Base-by-base conservation (phyloP, 1,140 invertebrate genomes). In the Drosophila leontia region DNA sequence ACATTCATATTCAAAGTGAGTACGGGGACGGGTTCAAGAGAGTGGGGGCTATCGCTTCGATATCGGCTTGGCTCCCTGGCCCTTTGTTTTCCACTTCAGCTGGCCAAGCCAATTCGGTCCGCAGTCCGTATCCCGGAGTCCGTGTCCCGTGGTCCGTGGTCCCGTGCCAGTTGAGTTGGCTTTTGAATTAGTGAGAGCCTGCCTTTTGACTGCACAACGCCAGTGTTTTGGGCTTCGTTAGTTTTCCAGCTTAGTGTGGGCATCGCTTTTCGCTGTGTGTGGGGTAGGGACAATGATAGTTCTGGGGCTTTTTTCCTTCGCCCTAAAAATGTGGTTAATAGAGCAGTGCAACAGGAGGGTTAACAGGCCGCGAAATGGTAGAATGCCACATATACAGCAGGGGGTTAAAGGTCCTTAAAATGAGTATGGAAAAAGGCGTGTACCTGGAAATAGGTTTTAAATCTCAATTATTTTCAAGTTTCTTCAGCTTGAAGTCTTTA, bases 1-100 rank as follows among this genome's bases (percentile, higher is more conserved):
- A 97, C 98, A 51, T 98, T 96, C 93, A 96, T 98, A 91, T 97
- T 99, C 93, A 99, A 99, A 96, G 98, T 98, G 94, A 92, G 91
- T 91, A 91, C 60, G 37, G 57, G 74, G 9, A 34, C 26, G 61
- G 32, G 37, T 37, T 17, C n/a, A 17, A 7, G 29, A 12, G 29
- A 26, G 29, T 39, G 50, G n/a, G 17, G 19, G 32, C 19, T 57
- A 42, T 35, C 42, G 37, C 50, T 56, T 37, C 17, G 37, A 37
- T 51, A 55, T 48, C 37, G 35, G 48, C 41, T 17, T n/a, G 19
- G 23, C 26, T 11, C 19, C 32, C 39, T 47, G 62, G 53, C 35
- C 74, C 56, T 77, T 77, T 77, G 75, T 75, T 75, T 77, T 77
- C 63, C 56, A 76, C 75, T 77, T 64, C 48, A 77, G 48, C 75